phyloP scores from a whole-genome alignment of 92 coral and sea anemone genomes.

The Desmophyllum pertusum region DNA sequence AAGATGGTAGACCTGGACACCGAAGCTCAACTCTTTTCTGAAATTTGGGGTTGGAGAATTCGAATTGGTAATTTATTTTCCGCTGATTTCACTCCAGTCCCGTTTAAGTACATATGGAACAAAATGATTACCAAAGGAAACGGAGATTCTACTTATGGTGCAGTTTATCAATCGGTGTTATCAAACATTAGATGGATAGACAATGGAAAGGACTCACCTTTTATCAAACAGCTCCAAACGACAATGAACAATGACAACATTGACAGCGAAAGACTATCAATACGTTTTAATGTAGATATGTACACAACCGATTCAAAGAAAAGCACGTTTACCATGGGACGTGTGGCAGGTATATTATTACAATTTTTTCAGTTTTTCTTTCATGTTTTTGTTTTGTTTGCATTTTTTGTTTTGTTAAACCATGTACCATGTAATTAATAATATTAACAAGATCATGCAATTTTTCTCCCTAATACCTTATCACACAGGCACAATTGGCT shows the following conservation, averaged over 20 bases:
- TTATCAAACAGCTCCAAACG: slow-evolving; percentile 42
- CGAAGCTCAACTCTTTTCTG: slow-evolving; percentile 56
- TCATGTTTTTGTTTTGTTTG: too few relatives aligned
- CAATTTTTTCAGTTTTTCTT: too few relatives aligned
- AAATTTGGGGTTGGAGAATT: slow-evolving; percentile 82
- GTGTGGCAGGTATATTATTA: slow-evolving; percentile 50
- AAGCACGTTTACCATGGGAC: slow-evolving; percentile 54
- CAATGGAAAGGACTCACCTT: slow-evolving; percentile 15
- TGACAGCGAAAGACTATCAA: slow-evolving; percentile 58
- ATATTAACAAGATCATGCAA: too few relatives aligned
- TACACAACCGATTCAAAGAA: slow-evolving; percentile 9
- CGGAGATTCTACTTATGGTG: slow-evolving; percentile 37
- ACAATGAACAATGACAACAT: slow-evolving; percentile 39
- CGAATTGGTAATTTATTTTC: slow-evolving; percentile 62
- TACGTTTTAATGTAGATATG: slow-evolving; percentile 71
- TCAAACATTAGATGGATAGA: slow-evolving; percentile 62
- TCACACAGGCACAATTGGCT: slow-evolving; percentile 56
- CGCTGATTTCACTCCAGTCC: slow-evolving; percentile 69
- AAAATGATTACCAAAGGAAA: slow-evolving; percentile 10
- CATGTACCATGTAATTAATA: too few relatives aligned
- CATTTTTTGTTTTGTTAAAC: too few relatives aligned
- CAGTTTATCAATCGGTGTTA: slow-evolving; percentile 68
- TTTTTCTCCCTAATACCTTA: too few relatives aligned
- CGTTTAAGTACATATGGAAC: slow-evolving; percentile 61
- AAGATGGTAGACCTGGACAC: slow-evolving; percentile 79